Evolutionary conservation across 2,888 invertebrate genomes (phyloP).

Genomic region (Tetranychus piercei): DNA sequence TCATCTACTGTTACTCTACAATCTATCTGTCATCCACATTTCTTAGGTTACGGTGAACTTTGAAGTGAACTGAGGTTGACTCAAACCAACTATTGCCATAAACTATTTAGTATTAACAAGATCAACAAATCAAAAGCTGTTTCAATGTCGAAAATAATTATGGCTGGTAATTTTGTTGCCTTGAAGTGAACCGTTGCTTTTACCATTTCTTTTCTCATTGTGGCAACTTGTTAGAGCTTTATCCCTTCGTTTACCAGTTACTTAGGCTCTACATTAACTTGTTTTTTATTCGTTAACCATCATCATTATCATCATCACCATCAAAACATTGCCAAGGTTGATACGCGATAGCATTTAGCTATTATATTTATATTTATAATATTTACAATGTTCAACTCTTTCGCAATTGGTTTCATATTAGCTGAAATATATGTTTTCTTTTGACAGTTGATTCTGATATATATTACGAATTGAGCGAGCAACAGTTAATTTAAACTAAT

Average conservation of each 20-base stretch:
- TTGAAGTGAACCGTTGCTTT: too few relatives aligned
- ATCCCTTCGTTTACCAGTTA: not conserved
- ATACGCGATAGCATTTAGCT: not conserved
- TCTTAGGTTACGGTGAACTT: not conserved
- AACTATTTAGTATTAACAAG: too few relatives aligned
- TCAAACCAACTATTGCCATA: too few relatives aligned
- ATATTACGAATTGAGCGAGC: too few relatives aligned
- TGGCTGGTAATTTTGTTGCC: too few relatives aligned
- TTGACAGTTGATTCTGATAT: too few relatives aligned
- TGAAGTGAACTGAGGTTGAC: too few relatives aligned
- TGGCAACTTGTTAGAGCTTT: not conserved
- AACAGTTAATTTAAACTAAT: too few relatives aligned
- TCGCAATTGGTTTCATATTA: not conserved
- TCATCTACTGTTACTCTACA: not conserved
- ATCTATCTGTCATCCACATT: not conserved
- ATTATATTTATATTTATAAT: not conserved
- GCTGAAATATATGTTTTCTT: not conserved
- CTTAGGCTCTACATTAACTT: not conserved
- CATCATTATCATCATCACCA: not conserved
- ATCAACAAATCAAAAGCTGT: too few relatives aligned
- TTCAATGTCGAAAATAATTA: too few relatives aligned
- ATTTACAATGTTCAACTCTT: not conserved
- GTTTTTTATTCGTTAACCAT: not conserved
- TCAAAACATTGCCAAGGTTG: not conserved
- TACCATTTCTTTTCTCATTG: not conserved